Conservation (phyloP, 2,113 vertebrate species). For the Brachionichthys hirsutus region DNA sequence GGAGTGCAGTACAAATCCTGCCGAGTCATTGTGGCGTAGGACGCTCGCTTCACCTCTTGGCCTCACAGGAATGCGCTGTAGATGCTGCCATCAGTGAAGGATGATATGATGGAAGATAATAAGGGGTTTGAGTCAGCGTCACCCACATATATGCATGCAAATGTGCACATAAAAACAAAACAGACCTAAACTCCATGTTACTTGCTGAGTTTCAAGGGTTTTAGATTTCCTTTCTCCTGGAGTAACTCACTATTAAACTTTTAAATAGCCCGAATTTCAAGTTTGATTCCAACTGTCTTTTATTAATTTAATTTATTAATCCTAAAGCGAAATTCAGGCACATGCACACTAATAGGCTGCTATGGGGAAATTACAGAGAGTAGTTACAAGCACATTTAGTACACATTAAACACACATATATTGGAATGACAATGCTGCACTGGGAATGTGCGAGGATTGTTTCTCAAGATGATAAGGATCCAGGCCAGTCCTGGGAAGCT, state of each 20-base stretch:
- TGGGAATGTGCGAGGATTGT: no score
- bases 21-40: constrained; percentile 73
- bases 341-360: no score
- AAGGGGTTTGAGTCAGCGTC: constrained; percentile 14
- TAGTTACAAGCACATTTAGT: no score
- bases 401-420: no score
- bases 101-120: constrained; percentile 56
- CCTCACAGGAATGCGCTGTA: constrained; percentile 58
- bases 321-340: no score
- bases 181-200: constrained; percentile 6
- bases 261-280: not conserved
- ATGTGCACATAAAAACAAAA: constrained; percentile 12
- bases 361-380: no score
- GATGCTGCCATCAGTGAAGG: constrained; percentile 34
- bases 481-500: no score
- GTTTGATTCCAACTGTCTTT: not conserved
- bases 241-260: not conserved
- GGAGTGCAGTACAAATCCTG: constrained; percentile 64
- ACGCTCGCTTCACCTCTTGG: constrained; percentile 63
- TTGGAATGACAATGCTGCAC: no score
- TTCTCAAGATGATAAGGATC: no score
- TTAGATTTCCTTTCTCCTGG: not conserved
- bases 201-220: not conserved
- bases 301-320: no score
- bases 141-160: not conserved